Evolutionary conservation across 2,888 invertebrate genomes (phyloP), one percentile per base, ranked within the genome.

Genomic region (Xylota sylvarum): DNA sequence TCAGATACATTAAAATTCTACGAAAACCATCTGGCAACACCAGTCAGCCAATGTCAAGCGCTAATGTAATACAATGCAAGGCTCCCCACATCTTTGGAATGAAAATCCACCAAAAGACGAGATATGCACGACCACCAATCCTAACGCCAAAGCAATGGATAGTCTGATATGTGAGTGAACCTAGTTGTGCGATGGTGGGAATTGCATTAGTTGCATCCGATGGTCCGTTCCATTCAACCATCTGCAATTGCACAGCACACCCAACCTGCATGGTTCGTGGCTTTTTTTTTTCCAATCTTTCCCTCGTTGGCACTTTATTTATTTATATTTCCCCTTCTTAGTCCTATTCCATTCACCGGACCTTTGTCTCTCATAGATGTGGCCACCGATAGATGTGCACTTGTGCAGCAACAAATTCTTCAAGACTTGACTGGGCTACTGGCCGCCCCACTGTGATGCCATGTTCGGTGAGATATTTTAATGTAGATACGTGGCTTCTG

Each of bases 401-500:
- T 85, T 85, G 85, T 76, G 74, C 19, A 14, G 58, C 19, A 70
- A 2, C 50, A 35, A 40, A 35, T 23, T n/a, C n/a, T 43, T 43
- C 14, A 64, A 52, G 30, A 40, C 37, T 48, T 58, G 64, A 23
- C 65, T 37, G 55, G 55, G 64, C 56, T 30, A 32, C 23, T 58
- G 65, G 79, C 79, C 60, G 43, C 48, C 82, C 81, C 70, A 72
- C 62, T 77, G 77, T 73, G 77, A 77, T 62, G 77, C 40, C 70
- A 85, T 85, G 82, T 82, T 82, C 72, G 86, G 82, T 82, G 82
- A 82, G 82, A 86, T 86, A 82, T 81, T 86, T 86, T 78, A 86
- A 86, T 86, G 82, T 56, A 77, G 86, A 86, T 86, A 86, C 86
- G 82, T 86, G 82, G n/a, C n/a, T n/a, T n/a, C n/a, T n/a, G n/a